These are phyloP conservation scores for Ptychochromis oligacanthus DNA, from an alignment of 2,113 vertebrate genomes.

Conservation along the genomic window DNA sequence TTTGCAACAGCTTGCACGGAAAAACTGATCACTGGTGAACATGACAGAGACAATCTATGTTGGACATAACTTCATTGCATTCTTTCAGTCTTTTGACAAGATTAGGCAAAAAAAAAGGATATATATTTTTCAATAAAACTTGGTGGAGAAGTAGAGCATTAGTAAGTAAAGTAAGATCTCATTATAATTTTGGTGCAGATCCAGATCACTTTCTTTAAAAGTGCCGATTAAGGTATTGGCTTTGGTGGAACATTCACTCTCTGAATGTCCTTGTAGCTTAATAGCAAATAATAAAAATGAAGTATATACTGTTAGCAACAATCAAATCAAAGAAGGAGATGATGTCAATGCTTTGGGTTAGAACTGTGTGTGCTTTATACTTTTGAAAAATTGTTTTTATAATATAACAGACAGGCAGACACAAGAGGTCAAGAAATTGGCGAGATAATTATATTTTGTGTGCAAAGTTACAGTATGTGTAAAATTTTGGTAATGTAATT, in stretches of 20 bases:
- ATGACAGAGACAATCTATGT: neutral
- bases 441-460: neutral
- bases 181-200: neutral
- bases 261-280: neutral
- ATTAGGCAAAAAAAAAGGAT: neutral
- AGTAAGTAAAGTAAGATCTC: neutral
- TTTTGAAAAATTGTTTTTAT: too few relatives aligned
- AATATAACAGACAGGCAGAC: neutral
- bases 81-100: conserved; percentile 11
- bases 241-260: neutral
- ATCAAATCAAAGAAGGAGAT: neutral
- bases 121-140: neutral
- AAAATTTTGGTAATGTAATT: neutral
- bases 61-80: conserved; percentile 20
- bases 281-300: neutral
- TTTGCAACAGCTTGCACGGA: conserved; percentile 31
- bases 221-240: neutral
- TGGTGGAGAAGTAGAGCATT: rapidly evolving
- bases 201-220: rapidly evolving
- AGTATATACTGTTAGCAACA: neutral
- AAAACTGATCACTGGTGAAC: conserved; percentile 49
- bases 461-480: too few relatives aligned
- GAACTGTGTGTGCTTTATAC: neutral
- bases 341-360: neutral
- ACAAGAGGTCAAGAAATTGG: neutral